Evolutionary conservation across 2,888 invertebrate genomes (phyloP).

Genomic region (Yponomeuta cagnagella): DNA sequence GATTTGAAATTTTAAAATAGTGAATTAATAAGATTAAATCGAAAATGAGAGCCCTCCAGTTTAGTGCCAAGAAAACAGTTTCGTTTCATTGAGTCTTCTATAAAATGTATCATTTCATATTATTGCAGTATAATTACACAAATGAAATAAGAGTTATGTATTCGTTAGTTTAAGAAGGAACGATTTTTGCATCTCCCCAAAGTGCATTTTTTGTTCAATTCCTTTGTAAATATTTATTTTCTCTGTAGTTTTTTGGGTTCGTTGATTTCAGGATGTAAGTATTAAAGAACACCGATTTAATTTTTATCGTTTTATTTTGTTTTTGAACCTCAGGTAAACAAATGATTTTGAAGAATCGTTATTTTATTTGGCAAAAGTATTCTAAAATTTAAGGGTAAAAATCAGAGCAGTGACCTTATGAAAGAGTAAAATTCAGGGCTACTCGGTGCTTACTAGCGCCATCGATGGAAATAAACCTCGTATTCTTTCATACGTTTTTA

Average conservation of each 20-base stretch:
- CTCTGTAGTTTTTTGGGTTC: background rate
- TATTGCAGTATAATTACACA: background rate
- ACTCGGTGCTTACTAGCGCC: no score
- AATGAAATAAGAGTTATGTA: background rate
- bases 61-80: conserved; percentile 53
- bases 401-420: background rate
- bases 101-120: background rate
- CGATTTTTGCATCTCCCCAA: background rate
- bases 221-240: conserved; percentile 2
- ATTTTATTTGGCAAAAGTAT: background rate
- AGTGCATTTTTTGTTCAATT: background rate
- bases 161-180: no score
- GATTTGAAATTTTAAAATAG: conserved; percentile 15
- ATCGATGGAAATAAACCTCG: no score
- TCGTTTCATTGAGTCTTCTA: conserved; percentile 17
- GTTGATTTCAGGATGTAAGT: background rate
- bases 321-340: background rate
- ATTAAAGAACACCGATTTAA: background rate
- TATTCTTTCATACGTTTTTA: no score
- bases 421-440: background rate
- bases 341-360: background rate
- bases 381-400: background rate
- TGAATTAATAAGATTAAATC: conserved; percentile 24
- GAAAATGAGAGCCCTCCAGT: conserved; percentile 59
- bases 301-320: background rate